Evolutionary conservation across 2,888 invertebrate species (phyloP).

Genomic region (Platycheirus rosarum): DNA sequence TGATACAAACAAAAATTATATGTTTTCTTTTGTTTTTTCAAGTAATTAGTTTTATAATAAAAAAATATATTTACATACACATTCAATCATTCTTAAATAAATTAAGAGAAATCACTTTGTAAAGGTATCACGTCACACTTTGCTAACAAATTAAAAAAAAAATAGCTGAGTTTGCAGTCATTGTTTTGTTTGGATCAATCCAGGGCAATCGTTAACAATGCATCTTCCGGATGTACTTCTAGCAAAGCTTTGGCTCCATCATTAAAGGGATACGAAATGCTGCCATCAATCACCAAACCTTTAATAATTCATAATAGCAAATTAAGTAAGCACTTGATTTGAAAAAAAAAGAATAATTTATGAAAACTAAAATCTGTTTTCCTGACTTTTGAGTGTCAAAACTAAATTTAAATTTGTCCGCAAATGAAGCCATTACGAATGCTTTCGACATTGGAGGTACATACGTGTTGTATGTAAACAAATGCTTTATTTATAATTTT

Average conservation of each 20-base stretch:
- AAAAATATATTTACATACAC: slow-evolving; percentile 54
- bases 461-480: too few species aligned
- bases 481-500: not conserved
- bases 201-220: slow-evolving; percentile 89
- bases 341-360: slow-evolving; percentile 4
- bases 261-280: slow-evolving; percentile 96
- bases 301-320: slow-evolving; percentile 49
- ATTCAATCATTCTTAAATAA: slow-evolving; percentile 67
- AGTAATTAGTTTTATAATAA: slow-evolving; percentile 45
- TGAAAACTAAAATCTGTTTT: not conserved
- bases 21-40: not conserved
- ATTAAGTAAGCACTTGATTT: slow-evolving; percentile 14
- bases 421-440: slow-evolving; percentile 3
- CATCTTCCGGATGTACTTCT: slow-evolving; percentile 93
- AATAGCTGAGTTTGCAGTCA: slow-evolving; percentile 18
- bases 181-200: slow-evolving; percentile 76
- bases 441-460: slow-evolving; percentile 31
- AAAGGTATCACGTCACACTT: too few species aligned
- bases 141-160: slow-evolving; percentile 26
- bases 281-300: slow-evolving; percentile 97
- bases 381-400: not conserved
- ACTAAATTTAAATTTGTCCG: not conserved
- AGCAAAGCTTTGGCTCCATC: slow-evolving; percentile 94
- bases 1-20: slow-evolving; percentile 44
- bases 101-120: slow-evolving; percentile 62